A percentile compares a stretch with the other conserved stretches of the same genome.
phyloP scores from a whole-genome alignment of 2,797 vertebrate genomes.

The Mormyrops boulengeri region DNA sequence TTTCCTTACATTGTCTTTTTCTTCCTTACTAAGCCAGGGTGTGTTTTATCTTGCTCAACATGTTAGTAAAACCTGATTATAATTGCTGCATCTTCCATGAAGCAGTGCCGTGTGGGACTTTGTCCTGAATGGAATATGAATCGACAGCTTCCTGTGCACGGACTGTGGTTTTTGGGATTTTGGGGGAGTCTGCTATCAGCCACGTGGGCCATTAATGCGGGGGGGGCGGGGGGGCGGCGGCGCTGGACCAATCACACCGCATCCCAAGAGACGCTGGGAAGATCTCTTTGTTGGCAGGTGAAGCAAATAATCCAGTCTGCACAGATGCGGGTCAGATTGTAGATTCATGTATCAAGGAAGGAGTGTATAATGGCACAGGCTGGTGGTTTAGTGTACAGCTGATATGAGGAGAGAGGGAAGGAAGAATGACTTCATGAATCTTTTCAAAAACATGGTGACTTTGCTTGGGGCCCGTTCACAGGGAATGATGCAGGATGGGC shows the following conservation, averaged over 20 bases:
- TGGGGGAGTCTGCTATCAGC: background rate
- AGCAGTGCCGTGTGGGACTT: background rate
- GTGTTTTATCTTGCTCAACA: background rate
- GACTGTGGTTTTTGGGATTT: background rate
- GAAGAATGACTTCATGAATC: background rate
- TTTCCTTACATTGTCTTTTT: background rate
- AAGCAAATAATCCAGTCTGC: background rate
- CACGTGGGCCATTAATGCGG: background rate
- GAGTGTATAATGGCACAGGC: background rate
- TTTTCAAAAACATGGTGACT: background rate
- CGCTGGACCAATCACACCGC: background rate
- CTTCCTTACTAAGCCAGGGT: background rate
- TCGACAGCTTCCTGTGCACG: background rate
- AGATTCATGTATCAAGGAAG: background rate
- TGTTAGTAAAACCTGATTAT: background rate
- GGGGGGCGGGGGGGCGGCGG: background rate
- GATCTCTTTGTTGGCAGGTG: background rate
- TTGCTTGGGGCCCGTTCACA: background rate
- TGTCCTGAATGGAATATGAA: background rate
- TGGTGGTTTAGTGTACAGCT: background rate
- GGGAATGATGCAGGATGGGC: background rate
- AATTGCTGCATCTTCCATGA: background rate
- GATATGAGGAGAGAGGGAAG: background rate
- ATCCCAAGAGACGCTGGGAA: background rate
- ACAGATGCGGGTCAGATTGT: background rate